Evolutionary conservation across 1,140 invertebrate genomes (phyloP).

Genomic region (Halotydeus destructor): DNA sequence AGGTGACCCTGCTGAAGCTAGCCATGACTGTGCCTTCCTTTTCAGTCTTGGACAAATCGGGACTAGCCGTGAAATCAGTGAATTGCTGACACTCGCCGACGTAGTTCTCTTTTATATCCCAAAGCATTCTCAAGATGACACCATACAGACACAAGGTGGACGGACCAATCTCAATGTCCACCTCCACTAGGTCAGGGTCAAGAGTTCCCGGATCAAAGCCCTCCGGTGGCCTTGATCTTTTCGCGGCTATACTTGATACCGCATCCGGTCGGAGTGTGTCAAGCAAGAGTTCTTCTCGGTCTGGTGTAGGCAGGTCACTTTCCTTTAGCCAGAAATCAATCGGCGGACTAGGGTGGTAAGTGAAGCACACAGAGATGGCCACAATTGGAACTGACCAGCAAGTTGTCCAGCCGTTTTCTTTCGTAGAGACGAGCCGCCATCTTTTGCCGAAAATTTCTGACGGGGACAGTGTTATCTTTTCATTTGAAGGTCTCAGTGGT

Average conservation of each 20-base stretch:
- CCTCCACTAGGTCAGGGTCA: constrained; percentile 58
- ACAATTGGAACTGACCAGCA: constrained; percentile 88
- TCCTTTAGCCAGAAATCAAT: constrained; percentile 33
- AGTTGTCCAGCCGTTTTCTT: constrained; percentile 57
- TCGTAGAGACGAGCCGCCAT: constrained; percentile 57
- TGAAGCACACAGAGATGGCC: constrained; percentile 67
- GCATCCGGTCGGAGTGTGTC: constrained; percentile 67
- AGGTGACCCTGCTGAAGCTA: background rate
- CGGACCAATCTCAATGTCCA: constrained; percentile 80
- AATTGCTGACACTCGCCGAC: constrained; percentile 85
- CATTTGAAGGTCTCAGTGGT: background rate
- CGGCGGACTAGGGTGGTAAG: constrained; percentile 71
- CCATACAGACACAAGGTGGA: constrained; percentile 74
- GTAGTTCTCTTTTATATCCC: constrained; percentile 54
- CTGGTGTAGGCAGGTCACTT: constrained; percentile 62
- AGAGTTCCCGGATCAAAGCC: constrained; percentile 69
- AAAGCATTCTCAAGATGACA: constrained; percentile 45
- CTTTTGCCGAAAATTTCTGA: constrained; percentile 33
- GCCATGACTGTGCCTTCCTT: background rate
- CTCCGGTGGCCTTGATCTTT: constrained; percentile 30
- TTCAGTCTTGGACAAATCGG: background rate
- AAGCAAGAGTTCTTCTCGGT: constrained; percentile 73
- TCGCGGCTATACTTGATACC: background rate
- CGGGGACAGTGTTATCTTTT: no score
- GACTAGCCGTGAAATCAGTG: constrained; percentile 35